Percentiles rank a stretch among this genome's conserved stretches.
These are phyloP conservation scores for Hydrocynus forskahlii DNA, from an alignment of 2,797 vertebrate genomes.

Conservation along the genomic window DNA sequence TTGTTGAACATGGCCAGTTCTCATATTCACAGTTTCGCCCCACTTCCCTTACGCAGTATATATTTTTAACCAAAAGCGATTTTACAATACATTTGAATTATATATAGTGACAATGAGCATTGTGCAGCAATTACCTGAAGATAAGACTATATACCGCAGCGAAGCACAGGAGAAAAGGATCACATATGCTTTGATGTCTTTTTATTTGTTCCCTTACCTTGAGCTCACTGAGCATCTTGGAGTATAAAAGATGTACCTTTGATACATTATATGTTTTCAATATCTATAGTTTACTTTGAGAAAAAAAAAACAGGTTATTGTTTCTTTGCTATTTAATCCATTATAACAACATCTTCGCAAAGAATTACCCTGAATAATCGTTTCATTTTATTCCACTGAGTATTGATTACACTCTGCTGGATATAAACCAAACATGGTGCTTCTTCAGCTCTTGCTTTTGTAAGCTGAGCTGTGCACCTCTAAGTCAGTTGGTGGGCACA, in stretches of 20 bases:
- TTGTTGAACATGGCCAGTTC: not conserved
- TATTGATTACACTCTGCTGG: conserved; percentile 42
- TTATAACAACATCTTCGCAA: conserved; percentile 33
- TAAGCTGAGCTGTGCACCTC: conserved; percentile 8
- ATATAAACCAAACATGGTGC: conserved; percentile 43
- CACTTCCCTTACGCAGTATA: conserved; percentile 26
- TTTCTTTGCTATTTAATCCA: conserved; percentile 27
- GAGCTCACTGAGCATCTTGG: conserved; percentile 34
- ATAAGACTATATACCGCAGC: conserved; percentile 7
- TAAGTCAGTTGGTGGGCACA: conserved; percentile 23
- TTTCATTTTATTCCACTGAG: conserved; percentile 13
- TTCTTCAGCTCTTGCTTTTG: conserved; percentile 29
- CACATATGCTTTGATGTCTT: conserved; percentile 32
- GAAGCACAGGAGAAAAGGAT: conserved; percentile 37
- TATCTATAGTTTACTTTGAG: conserved; percentile 39
- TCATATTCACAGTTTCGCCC: not conserved
- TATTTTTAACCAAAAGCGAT: not conserved
- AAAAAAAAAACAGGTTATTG: conserved; percentile 35
- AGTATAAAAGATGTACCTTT: conserved; percentile 36
- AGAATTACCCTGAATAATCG: conserved; percentile 43
- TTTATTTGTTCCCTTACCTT: conserved; percentile 54
- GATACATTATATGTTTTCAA: conserved; percentile 41
- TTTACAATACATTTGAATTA: not conserved
- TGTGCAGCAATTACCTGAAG: conserved; percentile 6
- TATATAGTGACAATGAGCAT: not conserved